A percentile compares a stretch with the other conserved stretches of the same genome.
Evolutionary conservation across 2,113 vertebrate genomes (phyloP).

Genomic region (Anarhynchus alexandrinus): DNA sequence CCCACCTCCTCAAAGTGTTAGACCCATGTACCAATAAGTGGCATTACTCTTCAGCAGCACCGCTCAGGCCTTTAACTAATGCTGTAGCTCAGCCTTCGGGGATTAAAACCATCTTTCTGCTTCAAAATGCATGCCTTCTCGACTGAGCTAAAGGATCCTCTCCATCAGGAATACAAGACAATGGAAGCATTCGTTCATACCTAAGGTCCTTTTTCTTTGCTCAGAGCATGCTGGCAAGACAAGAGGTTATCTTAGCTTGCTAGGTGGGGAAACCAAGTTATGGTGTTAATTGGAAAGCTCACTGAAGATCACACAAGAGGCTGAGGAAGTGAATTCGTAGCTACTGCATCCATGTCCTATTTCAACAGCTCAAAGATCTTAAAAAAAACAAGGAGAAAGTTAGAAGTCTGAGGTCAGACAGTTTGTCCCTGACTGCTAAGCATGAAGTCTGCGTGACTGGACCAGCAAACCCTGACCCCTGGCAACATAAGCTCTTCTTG

Average conservation of each 20-base stretch:
- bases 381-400: background rate
- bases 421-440: background rate
- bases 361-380: background rate
- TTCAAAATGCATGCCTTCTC: background rate
- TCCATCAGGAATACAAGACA: background rate
- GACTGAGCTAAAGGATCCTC: background rate
- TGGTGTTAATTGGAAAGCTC: background rate
- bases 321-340: background rate
- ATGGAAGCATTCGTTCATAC: background rate
- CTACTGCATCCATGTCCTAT: background rate
- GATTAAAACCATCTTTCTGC: background rate
- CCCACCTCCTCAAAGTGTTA: background rate
- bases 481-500: background rate
- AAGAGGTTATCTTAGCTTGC: background rate
- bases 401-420: background rate
- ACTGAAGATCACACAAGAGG: background rate
- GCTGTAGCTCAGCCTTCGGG: background rate
- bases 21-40: fast-evolving
- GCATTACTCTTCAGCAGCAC: background rate
- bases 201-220: background rate
- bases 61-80: background rate
- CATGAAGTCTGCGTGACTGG: background rate
- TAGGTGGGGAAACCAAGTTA: background rate
- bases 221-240: background rate
- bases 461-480: background rate